Conservation (phyloP, 2,888 invertebrate species). For the Trachelus troglodyta region DNA sequence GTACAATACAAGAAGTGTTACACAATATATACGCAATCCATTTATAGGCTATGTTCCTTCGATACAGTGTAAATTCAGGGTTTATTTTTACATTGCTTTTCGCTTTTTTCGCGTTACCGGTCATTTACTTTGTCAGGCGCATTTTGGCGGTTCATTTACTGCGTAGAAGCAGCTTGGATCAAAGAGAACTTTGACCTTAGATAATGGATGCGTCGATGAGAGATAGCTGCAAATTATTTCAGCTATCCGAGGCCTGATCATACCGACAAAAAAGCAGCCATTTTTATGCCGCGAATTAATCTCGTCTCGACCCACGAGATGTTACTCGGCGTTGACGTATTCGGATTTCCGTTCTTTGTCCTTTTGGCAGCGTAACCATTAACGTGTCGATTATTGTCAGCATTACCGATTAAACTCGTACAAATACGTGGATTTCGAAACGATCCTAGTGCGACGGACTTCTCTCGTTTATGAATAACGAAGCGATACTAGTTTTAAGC, state of each 20-base stretch:
- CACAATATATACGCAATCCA: neutral
- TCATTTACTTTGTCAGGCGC: neutral
- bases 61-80: neutral
- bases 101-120: neutral
- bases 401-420: neutral
- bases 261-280: conserved; percentile 5
- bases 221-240: neutral
- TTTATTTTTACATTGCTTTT: neutral
- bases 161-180: neutral
- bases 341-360: neutral
- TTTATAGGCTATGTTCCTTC: neutral
- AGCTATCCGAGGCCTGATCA: neutral
- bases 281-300: neutral
- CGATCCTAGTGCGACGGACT: conserved; percentile 15
- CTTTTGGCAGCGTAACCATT: neutral
- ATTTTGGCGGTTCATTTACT: neutral
- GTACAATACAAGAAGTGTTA: neutral
- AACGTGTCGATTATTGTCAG: neutral
- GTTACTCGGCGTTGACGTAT: neutral
- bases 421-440: conserved; percentile 11
- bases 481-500: neutral
- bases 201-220: neutral
- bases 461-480: neutral
- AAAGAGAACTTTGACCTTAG: neutral
- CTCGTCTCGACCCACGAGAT: neutral